Base-by-base conservation (phyloP, 2,113 vertebrate genomes). In the Lonchura striata region DNA sequence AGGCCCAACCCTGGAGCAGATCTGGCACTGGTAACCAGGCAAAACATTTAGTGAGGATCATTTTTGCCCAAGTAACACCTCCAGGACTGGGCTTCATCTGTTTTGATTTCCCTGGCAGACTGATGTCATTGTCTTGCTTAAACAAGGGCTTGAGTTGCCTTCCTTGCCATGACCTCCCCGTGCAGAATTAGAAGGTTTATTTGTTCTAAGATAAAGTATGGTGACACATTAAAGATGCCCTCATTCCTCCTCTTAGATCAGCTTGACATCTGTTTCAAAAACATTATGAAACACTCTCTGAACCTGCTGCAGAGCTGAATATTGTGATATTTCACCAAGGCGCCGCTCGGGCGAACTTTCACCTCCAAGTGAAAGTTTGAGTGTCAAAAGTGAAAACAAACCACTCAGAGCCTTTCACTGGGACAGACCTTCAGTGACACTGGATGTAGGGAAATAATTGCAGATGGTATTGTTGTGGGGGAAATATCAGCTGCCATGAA, bases 331-430 rank as follows among this genome's bases (percentile, higher is more conserved):
- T 94, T 93, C 82, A 79, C 82, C n/a, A 9, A 88, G 54, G 71
- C 63, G 3, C 35, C 39, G 64, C 19, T 90, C 25, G 0, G 39
- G 70, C 5, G 83, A 98, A 94, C 97, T 96, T 96, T 97, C 97
- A 96, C 96, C 96, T 96, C 91, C 74, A 44, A 94, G 95, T 86
- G 96, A 87, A 87, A 97, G 86, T 37, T 30, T 25, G 92, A 90
- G 92, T 66, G 90, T 80, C 86, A 65, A 90, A 96, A 97, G 95
- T 96, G 88, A 96, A 98, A 98, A 96, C 96, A 97, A 95, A 95
- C 82, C 74, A 54, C 10, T 41, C 71, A 56, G 61, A 91, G 64
- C 35, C 66, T 94, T 97, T 85, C 92, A 41, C 80, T 82, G 94
- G 88, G 96, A 92, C 59, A 60, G 86, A 81, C 92, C 65, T 96